These are phyloP conservation scores for Poeciliopsis turrubarensis DNA, from an alignment of 2,113 vertebrate genomes.

Conservation along the genomic window DNA sequence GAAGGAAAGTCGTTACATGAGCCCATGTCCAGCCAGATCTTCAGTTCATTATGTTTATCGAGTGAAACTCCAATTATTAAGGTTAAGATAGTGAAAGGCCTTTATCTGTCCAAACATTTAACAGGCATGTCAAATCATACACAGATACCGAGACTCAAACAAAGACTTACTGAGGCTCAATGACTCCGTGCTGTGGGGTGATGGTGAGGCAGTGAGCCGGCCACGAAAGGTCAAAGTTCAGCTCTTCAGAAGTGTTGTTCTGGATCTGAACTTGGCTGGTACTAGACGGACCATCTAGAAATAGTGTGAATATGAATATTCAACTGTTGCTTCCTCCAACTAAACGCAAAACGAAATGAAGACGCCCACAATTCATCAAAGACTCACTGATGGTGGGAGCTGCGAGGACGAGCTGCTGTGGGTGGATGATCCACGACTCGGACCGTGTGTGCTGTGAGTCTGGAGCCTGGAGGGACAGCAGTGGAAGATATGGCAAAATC, in stretches of 20 bases:
- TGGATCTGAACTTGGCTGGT: constrained; percentile 82
- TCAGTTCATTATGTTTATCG: too few relatives aligned
- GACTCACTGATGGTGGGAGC: constrained; percentile 86
- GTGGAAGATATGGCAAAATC: background rate
- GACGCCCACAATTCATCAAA: background rate
- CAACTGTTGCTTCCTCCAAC: background rate
- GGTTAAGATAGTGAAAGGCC: background rate
- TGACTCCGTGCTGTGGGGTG: constrained; percentile 90
- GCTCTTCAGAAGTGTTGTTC: constrained; percentile 80
- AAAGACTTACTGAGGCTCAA: constrained; percentile 86
- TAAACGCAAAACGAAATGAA: background rate
- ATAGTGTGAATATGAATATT: background rate
- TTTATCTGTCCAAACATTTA: background rate
- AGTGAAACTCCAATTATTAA: too few relatives aligned
- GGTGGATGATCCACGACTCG: constrained; percentile 84
- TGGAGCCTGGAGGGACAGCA: constrained; percentile 31
- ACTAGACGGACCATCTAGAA: constrained; percentile 79
- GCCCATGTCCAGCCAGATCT: too few relatives aligned
- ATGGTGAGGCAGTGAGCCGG: constrained; percentile 94
- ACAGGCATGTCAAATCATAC: background rate
- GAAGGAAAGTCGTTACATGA: too few relatives aligned
- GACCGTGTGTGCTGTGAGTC: constrained; percentile 45
- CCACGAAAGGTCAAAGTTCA: constrained; percentile 94
- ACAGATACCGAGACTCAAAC: background rate
- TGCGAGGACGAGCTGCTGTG: constrained; percentile 85